These are phyloP conservation scores for Danio aesculapii DNA, from an alignment of 2,797 vertebrate genomes.

Conservation along the genomic window DNA sequence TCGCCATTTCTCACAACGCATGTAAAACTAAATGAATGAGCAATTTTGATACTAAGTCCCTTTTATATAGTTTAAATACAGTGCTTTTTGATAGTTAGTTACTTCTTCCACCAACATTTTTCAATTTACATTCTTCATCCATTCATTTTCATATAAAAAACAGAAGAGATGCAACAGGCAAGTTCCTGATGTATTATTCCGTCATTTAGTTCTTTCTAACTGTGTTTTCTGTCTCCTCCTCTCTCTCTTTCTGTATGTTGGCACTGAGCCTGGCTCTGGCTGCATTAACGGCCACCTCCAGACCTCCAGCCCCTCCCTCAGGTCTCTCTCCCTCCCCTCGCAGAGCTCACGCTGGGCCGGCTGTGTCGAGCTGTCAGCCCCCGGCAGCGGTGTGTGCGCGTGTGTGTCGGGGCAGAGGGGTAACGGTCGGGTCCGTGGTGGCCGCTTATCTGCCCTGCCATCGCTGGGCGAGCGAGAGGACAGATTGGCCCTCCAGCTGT, in stretches of 20 bases:
- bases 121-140: not conserved
- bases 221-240: not conserved
- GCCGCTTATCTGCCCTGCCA: conserved; percentile 64
- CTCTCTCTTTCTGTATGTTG: conserved; percentile 52
- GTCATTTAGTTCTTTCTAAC: conserved; percentile 47
- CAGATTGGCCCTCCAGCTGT: conserved; percentile 86
- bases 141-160: not conserved
- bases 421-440: conserved; percentile 67
- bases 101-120: not conserved
- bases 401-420: conserved; percentile 73
- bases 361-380: conserved; percentile 69
- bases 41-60: too few species aligned
- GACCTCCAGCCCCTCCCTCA: conserved; percentile 47
- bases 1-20: too few species aligned
- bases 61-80: too few species aligned
- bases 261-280: conserved; percentile 68
- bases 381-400: conserved; percentile 68
- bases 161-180: not conserved
- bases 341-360: conserved; percentile 55
- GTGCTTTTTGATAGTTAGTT: too few species aligned
- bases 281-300: conserved; percentile 58
- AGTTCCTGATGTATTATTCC: conserved; percentile 29
- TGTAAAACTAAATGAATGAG: not conserved
- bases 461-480: conserved; percentile 64
- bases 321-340: conserved; percentile 44